Conservation (phyloP, 2,113 vertebrate genomes). For the Siniperca chuatsi region DNA sequence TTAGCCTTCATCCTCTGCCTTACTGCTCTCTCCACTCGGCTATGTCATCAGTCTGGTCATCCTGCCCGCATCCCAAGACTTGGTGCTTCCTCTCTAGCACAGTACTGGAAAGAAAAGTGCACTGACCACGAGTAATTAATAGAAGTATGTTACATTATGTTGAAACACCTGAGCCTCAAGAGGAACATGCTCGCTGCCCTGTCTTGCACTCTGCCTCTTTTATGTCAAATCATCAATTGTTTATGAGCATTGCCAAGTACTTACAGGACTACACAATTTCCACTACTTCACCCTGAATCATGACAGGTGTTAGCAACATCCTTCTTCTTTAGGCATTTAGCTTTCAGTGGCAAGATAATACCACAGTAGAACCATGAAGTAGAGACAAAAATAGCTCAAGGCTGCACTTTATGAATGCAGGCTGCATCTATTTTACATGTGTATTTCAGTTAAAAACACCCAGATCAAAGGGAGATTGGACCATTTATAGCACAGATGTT, state of each 20-base stretch:
- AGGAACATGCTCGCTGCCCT: conserved; percentile 1
- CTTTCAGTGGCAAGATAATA: conserved; percentile 44
- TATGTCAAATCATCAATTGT: conserved; percentile 20
- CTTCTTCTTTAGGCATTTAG: conserved; percentile 38
- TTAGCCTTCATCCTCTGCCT: not conserved
- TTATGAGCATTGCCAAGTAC: conserved; percentile 7
- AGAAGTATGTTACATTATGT: not conserved
- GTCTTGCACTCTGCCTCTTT: conserved; percentile 6
- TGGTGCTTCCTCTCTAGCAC: not conserved
- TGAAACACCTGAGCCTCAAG: conserved; percentile 24
- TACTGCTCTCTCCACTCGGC: not conserved
- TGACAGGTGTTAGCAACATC: conserved; percentile 44
- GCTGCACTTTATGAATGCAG: conserved; percentile 42
- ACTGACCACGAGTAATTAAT: not conserved
- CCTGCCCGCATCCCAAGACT: not conserved
- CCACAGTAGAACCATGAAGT: conserved; percentile 5
- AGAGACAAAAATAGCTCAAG: conserved; percentile 56
- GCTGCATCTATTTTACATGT: conserved; percentile 43
- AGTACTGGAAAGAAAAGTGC: not conserved
- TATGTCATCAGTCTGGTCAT: not conserved
- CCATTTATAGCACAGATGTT: conserved; percentile 33
- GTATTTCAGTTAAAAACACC: conserved; percentile 44
- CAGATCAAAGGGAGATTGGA: conserved; percentile 35
- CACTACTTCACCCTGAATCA: conserved; percentile 34
- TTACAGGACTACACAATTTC: conserved; percentile 1